Evolutionary conservation across 1,140 invertebrate species (phyloP), one percentile per base, ranked within the genome.

Genomic region (Bicyclus anynana): DNA sequence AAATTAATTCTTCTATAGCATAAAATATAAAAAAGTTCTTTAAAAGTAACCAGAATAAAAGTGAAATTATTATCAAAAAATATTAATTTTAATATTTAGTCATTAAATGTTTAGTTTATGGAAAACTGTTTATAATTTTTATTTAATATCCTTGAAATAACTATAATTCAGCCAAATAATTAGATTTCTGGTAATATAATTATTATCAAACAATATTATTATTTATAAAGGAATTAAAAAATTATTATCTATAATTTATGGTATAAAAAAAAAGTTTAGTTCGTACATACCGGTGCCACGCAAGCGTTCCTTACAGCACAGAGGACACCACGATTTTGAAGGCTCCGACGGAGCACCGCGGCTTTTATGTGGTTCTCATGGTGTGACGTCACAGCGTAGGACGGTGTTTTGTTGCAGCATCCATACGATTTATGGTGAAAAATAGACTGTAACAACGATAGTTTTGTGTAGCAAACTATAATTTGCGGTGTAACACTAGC

Each of bases 371-470:
- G 62, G 57, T 52, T 5, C 44, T 49, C 53, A 57, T 55, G 65
- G 40, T 14, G 72, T 84, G 79, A 84, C 81, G 81, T 84, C 79
- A 77, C 63, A 38, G 67, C 68, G 75, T 80, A 72, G 77, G 73
- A 65, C 61, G 69, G 70, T 58, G 67, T 77, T 72, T 65, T 42
- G 50, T 76, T 74, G 59, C 60, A 53, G n/a, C 44, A 29, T 53
- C 38, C 20, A 9, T 47, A 47, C 17, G 40, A 58, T 53, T 40
- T 53, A 59, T 59, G 40, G 51, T 17, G 18, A 17, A 27, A 53
- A 48, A 48, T 53, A 26, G 17, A 17, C 5, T 35, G n/a, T n/a
- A 26, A 13, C 27, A 42, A 4, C 7, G 48, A 44, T 58, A 23
- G 48, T 51, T 49, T 27, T 20, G 35, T 17, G 20, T 42, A 53